Evolutionary conservation across 92 coral and sea anemone species (phyloP), one percentile per base, ranked within the genome.

Genomic region (Parazoanthus swiftii): DNA sequence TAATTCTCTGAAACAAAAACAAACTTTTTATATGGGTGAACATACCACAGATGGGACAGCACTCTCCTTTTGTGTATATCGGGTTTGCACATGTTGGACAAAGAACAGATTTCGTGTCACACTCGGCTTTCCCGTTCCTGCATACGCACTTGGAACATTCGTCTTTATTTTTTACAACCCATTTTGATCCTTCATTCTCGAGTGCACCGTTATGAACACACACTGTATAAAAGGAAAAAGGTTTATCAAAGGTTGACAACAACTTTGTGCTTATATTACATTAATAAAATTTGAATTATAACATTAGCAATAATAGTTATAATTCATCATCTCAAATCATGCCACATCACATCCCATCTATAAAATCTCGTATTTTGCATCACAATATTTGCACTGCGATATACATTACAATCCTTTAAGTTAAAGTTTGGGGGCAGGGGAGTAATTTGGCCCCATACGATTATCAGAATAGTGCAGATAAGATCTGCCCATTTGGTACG

Each of bases 1-100:
- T 2, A 26, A 10, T 25, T 5, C 77, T 21, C 77, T 14, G 38
- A 73, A 35, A 4, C 51, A 48, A 48, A 48, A 48, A 48, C 76
- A 71, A 71, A 71, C 76, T 71, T 8, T 9, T 35, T 0, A 18
- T 1, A 0, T 33, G 4, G 1, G 1, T 33, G 39, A 16, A 68
- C 87, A 38, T 21, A 84, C 87, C 87, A 68, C 87, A 84, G 42
- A 70, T 56, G 66, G 87, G 87, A 36, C 87, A 84, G 46, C 87
- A 84, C 67, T 84, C 87, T 10, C 87, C 87, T 70, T 84, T 84
- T 35, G 70, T 54, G 16, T 70, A 48, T 8, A 13, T 7, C 25
- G 87, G 87, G 29, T 68, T 84, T 26, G 87, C 66, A 48, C 87
- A 84, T n/a, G 78, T 43, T 14, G 13, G 26, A 71, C 87, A 84